Evolutionary conservation across 2,113 vertebrate species (phyloP).

Genomic region (Neogobius melanostomus): DNA sequence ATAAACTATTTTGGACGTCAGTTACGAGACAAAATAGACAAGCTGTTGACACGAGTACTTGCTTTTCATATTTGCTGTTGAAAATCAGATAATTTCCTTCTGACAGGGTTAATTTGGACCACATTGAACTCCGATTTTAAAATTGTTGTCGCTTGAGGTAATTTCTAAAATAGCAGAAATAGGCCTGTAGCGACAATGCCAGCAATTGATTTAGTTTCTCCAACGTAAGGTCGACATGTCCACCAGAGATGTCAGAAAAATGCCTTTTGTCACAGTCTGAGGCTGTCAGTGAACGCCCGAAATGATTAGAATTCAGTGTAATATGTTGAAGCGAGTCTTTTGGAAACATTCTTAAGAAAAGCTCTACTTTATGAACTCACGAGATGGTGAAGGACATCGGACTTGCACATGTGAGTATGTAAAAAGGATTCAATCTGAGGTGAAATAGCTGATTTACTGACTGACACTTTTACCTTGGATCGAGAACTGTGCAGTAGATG

Average conservation of each 20-base stretch:
- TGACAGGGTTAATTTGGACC: background rate
- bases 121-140: background rate
- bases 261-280: background rate
- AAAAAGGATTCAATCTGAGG: too few species aligned
- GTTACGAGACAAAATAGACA: background rate
- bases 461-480: too few species aligned
- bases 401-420: too few species aligned
- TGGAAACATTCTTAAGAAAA: background rate
- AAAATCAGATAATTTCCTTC: background rate
- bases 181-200: conserved; percentile 1
- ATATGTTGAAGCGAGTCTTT: background rate
- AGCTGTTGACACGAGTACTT: background rate
- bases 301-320: background rate
- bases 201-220: background rate
- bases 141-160: background rate
- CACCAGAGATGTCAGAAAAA: background rate
- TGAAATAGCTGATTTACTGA: too few species aligned
- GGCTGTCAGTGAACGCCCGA: background rate
- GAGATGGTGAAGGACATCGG: too few species aligned
- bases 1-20: background rate
- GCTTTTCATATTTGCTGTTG: background rate
- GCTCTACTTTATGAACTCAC: background rate
- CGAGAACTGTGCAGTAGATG: too few species aligned
- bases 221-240: background rate
- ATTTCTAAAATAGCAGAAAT: background rate